Conservation (phyloP, 2,113 vertebrate genomes). For the Copsychus sechellarum region DNA sequence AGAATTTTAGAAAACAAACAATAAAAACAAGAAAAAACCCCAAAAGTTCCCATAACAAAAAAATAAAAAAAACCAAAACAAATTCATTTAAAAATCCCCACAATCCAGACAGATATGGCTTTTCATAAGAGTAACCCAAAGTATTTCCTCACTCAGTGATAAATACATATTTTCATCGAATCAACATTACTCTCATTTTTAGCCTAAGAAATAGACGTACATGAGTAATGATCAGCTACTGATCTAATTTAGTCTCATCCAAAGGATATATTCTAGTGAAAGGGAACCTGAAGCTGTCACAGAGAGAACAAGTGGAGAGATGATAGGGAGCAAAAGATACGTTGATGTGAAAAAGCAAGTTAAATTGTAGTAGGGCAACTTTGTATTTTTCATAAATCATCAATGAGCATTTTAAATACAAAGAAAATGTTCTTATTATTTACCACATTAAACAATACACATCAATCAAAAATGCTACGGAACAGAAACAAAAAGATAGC, state of each 20-base stretch:
- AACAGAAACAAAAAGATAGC: neutral
- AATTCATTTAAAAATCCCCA: accelerated
- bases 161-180: neutral
- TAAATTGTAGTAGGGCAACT: neutral
- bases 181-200: neutral
- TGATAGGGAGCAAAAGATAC: neutral
- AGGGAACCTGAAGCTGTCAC: neutral
- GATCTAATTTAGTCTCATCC: neutral
- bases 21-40: neutral
- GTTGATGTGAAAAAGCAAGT: neutral
- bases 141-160: neutral
- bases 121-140: neutral
- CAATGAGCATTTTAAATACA: neutral
- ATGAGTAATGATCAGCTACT: neutral
- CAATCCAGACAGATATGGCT: neutral
- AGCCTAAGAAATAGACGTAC: neutral
- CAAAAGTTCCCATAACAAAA: too few relatives aligned
- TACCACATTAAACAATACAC: neutral
- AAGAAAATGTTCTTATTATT: neutral
- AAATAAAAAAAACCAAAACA: neutral
- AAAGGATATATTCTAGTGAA: neutral
- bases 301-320: neutral
- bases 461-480: neutral
- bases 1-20: neutral
- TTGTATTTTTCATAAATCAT: neutral